Evolutionary conservation across 2,113 vertebrate species (phyloP).

Genomic region (Leuciscus idus): DNA sequence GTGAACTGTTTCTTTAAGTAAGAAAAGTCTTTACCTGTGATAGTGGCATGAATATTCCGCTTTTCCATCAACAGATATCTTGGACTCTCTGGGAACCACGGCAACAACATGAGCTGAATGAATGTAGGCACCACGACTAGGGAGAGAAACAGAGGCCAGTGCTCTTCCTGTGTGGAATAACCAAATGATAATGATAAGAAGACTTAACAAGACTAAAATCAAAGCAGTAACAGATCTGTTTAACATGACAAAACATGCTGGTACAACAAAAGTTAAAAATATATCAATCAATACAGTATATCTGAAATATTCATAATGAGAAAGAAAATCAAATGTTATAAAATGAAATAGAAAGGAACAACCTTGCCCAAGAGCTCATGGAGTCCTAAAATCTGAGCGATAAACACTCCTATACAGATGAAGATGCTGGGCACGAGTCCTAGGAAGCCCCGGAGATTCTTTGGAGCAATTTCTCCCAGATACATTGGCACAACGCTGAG

Average conservation of each 20-base stretch:
- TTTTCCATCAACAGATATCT: constrained; percentile 89
- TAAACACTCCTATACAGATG: constrained; percentile 88
- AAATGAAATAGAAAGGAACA: neutral
- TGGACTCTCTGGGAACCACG: constrained; percentile 90
- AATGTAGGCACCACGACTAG: constrained; percentile 79
- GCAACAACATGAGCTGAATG: constrained; percentile 84
- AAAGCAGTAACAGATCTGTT: neutral
- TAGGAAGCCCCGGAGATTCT: constrained; percentile 85
- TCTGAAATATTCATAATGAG: neutral
- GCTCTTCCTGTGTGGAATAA: constrained; percentile 75
- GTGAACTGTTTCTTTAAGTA: neutral
- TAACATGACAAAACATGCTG: neutral
- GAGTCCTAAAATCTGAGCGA: constrained; percentile 85
- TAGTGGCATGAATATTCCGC: constrained; percentile 75
- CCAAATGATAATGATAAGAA: neutral
- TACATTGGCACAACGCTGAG: constrained; percentile 92
- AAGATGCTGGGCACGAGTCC: constrained; percentile 87
- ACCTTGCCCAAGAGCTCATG: constrained; percentile 85
- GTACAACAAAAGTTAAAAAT: neutral
- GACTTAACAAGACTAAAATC: neutral
- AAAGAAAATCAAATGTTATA: neutral
- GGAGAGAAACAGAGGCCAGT: constrained; percentile 86
- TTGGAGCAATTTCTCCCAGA: constrained; percentile 87
- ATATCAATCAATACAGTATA: neutral
- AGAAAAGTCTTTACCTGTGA: constrained; percentile 72